These are phyloP conservation scores for Riparia riparia DNA, from an alignment of 2,113 vertebrate species.

Conservation along the genomic window DNA sequence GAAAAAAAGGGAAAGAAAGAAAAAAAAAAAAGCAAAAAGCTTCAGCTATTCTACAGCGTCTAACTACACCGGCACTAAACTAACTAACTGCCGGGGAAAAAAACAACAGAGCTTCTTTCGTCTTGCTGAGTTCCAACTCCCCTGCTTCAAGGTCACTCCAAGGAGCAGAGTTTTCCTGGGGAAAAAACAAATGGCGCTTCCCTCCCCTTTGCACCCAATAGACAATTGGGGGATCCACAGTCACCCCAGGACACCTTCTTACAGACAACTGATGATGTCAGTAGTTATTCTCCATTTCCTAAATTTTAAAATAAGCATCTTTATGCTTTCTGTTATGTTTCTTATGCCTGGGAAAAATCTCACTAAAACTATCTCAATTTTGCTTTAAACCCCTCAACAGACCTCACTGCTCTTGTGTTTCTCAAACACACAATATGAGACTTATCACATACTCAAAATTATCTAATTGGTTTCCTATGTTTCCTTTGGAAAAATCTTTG, in stretches of 20 bases:
- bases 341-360: background rate
- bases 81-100: no score
- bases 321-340: background rate
- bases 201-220: no score
- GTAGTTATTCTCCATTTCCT: background rate
- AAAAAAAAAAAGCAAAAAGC: no score
- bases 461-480: background rate
- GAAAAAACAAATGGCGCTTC: no score
- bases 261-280: background rate
- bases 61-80: no score
- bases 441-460: background rate
- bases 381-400: background rate
- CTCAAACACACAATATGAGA: accelerated
- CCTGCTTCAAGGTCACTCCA: no score
- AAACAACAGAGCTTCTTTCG: no score
- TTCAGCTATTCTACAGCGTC: no score
- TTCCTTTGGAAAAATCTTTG: background rate
- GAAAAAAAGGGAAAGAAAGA: no score
- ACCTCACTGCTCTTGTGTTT: background rate
- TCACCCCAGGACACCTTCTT: background rate
- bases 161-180: no score
- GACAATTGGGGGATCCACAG: no score
- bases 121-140: no score
- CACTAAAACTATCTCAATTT: background rate
- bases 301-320: background rate